Percentiles rank a stretch among this genome's conserved stretches.
These are phyloP conservation scores for Clavelina lepadiformis DNA, from an alignment of 23 tunicate species.

Conservation along the genomic window DNA sequence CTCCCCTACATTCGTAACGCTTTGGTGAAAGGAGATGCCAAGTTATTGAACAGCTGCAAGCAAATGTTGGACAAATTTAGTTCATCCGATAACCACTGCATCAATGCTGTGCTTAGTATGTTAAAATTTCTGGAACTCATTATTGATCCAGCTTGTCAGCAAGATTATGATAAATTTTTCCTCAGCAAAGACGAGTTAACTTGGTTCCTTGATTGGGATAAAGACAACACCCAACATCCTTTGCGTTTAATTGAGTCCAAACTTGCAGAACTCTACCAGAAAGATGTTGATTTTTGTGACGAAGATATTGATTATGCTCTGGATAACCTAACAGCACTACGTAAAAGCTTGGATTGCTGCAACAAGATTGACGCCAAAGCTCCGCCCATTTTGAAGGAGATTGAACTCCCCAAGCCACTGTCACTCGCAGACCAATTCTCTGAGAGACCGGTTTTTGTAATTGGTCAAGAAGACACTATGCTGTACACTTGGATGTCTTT, in stretches of 20 bases:
- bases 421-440: conserved; percentile 52
- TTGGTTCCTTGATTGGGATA: conserved; percentile 22
- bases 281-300: conserved; percentile 4
- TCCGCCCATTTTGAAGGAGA: background rate
- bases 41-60: conserved; percentile 1
- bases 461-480: conserved; percentile 31
- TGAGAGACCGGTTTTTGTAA: conserved; percentile 37
- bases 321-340: conserved; percentile 32
- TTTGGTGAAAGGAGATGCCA: background rate
- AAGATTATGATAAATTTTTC: background rate
- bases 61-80: conserved; percentile 11
- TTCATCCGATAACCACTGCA: background rate
- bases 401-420: conserved; percentile 14
- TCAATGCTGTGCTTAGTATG: conserved; percentile 9
- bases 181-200: conserved; percentile 1
- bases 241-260: conserved; percentile 10
- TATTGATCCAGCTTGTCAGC: conserved; percentile 1
- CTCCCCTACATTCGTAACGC: conserved; percentile 29
- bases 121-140: conserved; percentile 8
- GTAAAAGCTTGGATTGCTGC: conserved; percentile 22
- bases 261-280: conserved; percentile 4
- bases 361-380: conserved; percentile 12
- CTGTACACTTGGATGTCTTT: conserved; percentile 30
- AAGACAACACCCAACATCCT: conserved; percentile 17
- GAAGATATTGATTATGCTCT: conserved; percentile 15